These are phyloP conservation scores for Loriculus beryllinus DNA, from an alignment of 2,797 vertebrate species.

Conservation along the genomic window DNA sequence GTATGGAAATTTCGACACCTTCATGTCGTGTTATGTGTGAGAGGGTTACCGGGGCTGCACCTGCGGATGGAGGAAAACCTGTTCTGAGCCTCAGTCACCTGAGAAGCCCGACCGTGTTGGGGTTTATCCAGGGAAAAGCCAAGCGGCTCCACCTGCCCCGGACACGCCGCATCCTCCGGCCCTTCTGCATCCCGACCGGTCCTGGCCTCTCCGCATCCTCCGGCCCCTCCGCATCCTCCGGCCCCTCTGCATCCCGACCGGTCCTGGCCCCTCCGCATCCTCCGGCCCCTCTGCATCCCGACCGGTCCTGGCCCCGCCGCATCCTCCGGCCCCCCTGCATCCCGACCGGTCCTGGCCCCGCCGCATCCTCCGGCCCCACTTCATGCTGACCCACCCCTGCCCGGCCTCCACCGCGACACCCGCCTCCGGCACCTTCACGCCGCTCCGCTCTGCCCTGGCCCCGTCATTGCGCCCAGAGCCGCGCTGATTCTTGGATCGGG, in stretches of 20 bases:
- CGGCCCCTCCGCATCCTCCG: not conserved
- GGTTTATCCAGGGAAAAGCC: not conserved
- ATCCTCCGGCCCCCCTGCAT: too few species aligned
- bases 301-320: too few species aligned
- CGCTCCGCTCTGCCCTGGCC: not conserved
- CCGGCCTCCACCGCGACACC: not conserved
- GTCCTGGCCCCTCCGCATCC: too few species aligned
- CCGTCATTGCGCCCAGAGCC: not conserved
- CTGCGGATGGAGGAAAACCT: not conserved
- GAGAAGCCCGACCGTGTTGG: not conserved
- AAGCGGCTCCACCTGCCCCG: not conserved
- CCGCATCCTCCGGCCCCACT: not conserved
- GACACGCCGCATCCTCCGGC: not conserved
- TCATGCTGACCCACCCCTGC: too few species aligned
- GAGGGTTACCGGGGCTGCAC: not conserved
- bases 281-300: not conserved
- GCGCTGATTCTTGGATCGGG: not conserved
- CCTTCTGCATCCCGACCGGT: too few species aligned
- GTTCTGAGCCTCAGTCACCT: not conserved
- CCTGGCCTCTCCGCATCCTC: not conserved
- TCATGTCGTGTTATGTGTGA: rapidly evolving
- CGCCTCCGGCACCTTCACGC: not conserved
- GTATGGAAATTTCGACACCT: not conserved
- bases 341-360: too few species aligned
- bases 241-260: not conserved